Evolutionary conservation across 2,797 vertebrate genomes (phyloP), one percentile per base, ranked within the genome.

Genomic region (Rhynchotus rufescens): DNA sequence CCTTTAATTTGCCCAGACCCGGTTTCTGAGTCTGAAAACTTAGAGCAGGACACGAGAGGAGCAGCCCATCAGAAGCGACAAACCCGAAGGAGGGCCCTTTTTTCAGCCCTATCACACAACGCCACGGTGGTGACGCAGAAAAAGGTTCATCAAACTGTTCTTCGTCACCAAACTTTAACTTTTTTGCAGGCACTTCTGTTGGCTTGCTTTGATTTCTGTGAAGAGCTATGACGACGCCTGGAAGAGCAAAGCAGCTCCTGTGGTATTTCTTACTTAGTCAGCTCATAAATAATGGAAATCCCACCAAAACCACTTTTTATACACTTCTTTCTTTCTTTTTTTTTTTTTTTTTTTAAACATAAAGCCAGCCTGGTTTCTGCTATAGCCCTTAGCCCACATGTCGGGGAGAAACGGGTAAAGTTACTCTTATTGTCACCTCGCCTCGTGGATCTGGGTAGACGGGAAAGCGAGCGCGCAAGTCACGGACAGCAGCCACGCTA

Each of bases 161-260:
- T 82, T 74, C 52, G 23, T 51, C 23, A 51, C 25, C 23, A 21
- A 51, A 51, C 22, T 23, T 12, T 7, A 14, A 25, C 23, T 51
- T 49, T 25, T 25, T 25, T 51, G 12, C 49, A 25, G 23, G 49
- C 49, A 51, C 7, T 23, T 40, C 19, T 34, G 4, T 25, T 2
- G 1, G 16, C 45, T 82, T 80, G 11, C 54, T 61, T 49, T 2
- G 7, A 23, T 38, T 89, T 86, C 72, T 62, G 59, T 26, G 38
- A 45, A 79, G 32, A 7, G 6, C 5, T 73, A 57, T 79, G 34
- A 56, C 15, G 56, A 56, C 52, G 14, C 25, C 60, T 0, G 6
- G 30, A 65, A 75, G 45, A 49, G 4, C 30, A 20, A n/a, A 10
- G 22, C 8, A 0, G 0, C 22, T 62, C 5, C 54, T 74, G 40